Conservation (phyloP, 2,888 invertebrate genomes). For the Colletes collaris region DNA sequence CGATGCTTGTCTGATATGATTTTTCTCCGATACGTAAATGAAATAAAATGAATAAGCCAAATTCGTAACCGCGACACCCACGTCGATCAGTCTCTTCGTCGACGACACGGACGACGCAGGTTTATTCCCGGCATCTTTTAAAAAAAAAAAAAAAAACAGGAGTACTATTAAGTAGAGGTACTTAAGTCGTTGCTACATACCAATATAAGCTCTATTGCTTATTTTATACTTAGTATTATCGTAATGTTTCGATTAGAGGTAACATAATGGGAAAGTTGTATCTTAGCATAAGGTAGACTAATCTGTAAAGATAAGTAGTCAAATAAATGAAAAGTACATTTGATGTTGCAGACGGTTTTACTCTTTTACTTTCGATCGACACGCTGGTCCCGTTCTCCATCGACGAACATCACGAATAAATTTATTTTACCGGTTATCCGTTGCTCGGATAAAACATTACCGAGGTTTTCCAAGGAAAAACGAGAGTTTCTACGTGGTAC, state of each 20-base stretch:
- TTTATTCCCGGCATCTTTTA: constrained; percentile 74
- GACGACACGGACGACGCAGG: constrained; percentile 56
- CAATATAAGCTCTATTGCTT: constrained; percentile 81
- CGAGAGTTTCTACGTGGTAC: constrained; percentile 35
- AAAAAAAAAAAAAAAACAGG: constrained; percentile 24
- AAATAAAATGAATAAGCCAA: constrained; percentile 29
- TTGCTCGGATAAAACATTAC: too few species aligned
- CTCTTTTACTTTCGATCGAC: constrained; percentile 33
- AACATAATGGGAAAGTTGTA: constrained; percentile 82
- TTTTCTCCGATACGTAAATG: constrained; percentile 36
- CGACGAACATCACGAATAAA: too few species aligned
- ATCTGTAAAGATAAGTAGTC: constrained; percentile 82
- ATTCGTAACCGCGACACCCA: constrained; percentile 48
- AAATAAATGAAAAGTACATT: constrained; percentile 83
- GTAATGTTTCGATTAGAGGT: constrained; percentile 79
- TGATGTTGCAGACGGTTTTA: constrained; percentile 69
- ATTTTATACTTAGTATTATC: constrained; percentile 82
- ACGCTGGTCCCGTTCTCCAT: too few species aligned
- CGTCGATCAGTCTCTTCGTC: constrained; percentile 53
- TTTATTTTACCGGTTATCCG: too few species aligned
- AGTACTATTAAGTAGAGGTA: constrained; percentile 76
- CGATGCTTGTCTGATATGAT: constrained; percentile 61
- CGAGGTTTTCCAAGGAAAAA: neutral
- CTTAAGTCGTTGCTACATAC: constrained; percentile 81
- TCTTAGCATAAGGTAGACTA: constrained; percentile 81